Conservation (phyloP, 2,797 vertebrate species). For the Chanos chanos region DNA sequence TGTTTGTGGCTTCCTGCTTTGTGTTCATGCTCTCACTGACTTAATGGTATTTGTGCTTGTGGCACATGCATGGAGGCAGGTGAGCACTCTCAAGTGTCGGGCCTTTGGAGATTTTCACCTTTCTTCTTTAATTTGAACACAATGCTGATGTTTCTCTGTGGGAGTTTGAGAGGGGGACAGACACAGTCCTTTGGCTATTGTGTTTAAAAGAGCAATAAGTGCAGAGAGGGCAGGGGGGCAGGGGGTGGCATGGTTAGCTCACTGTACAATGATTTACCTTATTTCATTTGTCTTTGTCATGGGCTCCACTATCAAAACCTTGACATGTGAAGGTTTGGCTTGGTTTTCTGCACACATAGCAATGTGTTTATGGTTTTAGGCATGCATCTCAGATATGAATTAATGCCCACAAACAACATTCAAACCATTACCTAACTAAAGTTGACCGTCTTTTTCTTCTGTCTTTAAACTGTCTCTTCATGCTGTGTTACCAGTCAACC, state of each 20-base stretch:
- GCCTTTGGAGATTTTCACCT: slow-evolving; percentile 50
- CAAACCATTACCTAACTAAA: background rate
- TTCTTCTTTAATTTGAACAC: slow-evolving; percentile 49
- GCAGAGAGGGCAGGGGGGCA: slow-evolving; percentile 41
- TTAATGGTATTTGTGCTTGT: slow-evolving; percentile 44
- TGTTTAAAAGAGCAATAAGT: slow-evolving; percentile 50
- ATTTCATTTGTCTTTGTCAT: slow-evolving; percentile 41
- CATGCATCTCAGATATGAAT: background rate
- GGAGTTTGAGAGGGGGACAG: slow-evolving; percentile 47
- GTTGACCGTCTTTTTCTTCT: background rate
- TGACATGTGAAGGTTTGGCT: slow-evolving; percentile 6
- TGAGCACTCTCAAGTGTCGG: slow-evolving; percentile 64
- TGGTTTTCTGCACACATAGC: background rate
- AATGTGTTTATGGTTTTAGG: slow-evolving; percentile 8
- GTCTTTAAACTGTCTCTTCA: background rate
- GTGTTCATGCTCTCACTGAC: slow-evolving; percentile 19
- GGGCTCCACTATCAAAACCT: slow-evolving; percentile 20
- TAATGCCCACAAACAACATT: too few species aligned
- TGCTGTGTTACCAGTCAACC: too few species aligned
- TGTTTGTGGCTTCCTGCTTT: slow-evolving; percentile 31
- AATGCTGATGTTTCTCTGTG: slow-evolving; percentile 49
- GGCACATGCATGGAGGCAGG: slow-evolving; percentile 48
- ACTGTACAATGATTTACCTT: too few species aligned
- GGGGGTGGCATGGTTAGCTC: too few species aligned
- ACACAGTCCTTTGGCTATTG: slow-evolving; percentile 52